Conservation (phyloP, 2,797 vertebrate genomes). For the Notolabrus celidotus region DNA sequence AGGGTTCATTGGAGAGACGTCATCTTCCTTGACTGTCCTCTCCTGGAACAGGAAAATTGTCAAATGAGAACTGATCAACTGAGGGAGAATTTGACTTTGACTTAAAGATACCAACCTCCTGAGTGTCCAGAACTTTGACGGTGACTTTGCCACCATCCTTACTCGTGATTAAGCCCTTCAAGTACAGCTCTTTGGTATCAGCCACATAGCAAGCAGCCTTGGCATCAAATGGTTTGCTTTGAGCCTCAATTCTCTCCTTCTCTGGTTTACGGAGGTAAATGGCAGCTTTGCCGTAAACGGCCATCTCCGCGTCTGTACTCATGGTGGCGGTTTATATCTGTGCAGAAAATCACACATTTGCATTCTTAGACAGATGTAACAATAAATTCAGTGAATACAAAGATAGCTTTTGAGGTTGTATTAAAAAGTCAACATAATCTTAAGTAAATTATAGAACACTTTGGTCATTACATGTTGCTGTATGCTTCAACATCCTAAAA, state of each 20-base stretch:
- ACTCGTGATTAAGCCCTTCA: slow-evolving; percentile 86
- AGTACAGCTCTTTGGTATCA: slow-evolving; percentile 86
- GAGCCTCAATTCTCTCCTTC: slow-evolving; percentile 89
- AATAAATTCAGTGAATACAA: neutral
- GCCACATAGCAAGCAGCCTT: slow-evolving; percentile 87
- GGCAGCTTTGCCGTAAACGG: slow-evolving; percentile 85
- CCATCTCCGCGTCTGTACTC: slow-evolving; percentile 88
- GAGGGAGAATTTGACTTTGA: neutral
- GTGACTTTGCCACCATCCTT: slow-evolving; percentile 87
- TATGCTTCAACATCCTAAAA: neutral
- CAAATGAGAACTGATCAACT: slow-evolving; percentile 18
- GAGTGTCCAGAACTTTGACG: slow-evolving; percentile 76
- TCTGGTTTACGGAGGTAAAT: slow-evolving; percentile 88
- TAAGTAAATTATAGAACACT: neutral
- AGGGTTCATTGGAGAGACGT: slow-evolving; percentile 83
- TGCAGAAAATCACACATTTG: neutral
- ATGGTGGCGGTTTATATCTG: slow-evolving; percentile 73
- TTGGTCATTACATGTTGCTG: too few species aligned
- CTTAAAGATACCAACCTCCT: slow-evolving; percentile 61
- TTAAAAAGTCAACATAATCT: neutral
- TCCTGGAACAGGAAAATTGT: slow-evolving; percentile 71
- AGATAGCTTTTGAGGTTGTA: neutral
- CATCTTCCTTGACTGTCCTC: slow-evolving; percentile 84
- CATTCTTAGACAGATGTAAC: too few species aligned
- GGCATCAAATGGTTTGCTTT: slow-evolving; percentile 89